Conservation (phyloP, 2,888 invertebrate species). For the Chrysopilus asiliformis region DNA sequence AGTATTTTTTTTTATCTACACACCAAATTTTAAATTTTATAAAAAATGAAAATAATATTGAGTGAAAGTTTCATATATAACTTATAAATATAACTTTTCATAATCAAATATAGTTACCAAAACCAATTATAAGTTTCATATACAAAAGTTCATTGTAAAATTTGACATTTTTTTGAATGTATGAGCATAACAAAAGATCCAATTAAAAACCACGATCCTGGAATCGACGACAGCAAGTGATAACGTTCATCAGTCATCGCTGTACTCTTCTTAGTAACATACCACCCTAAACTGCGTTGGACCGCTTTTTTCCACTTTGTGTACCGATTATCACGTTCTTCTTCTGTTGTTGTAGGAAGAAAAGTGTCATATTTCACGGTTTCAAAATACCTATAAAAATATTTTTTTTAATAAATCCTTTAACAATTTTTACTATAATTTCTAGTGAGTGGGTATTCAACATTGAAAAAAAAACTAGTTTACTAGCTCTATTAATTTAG, state of each 20-base stretch:
- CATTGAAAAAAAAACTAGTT: background rate
- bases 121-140: too few relatives aligned
- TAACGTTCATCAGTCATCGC: slow-evolving; percentile 75
- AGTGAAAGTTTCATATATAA: too few relatives aligned
- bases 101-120: too few relatives aligned
- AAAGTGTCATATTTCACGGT: slow-evolving; percentile 55
- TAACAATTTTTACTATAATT: too few relatives aligned
- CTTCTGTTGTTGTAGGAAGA: slow-evolving; percentile 64
- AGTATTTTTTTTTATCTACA: too few relatives aligned
- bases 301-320: slow-evolving; percentile 94
- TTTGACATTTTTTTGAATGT: too few relatives aligned
- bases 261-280: slow-evolving; percentile 54
- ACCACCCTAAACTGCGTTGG: slow-evolving; percentile 83
- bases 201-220: slow-evolving; percentile 60
- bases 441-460: too few relatives aligned
- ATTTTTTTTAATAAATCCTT: background rate
- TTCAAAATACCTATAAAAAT: slow-evolving; percentile 22
- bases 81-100: too few relatives aligned
- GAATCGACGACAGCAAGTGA: slow-evolving; percentile 63
- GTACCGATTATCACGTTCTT: slow-evolving; percentile 70
- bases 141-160: too few relatives aligned
- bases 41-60: too few relatives aligned
- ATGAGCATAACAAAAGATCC: too few relatives aligned
- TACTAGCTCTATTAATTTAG: background rate
- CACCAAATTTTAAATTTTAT: too few relatives aligned